These are phyloP conservation scores for Argopecten irradians DNA, from an alignment of 1,140 invertebrate genomes.

Conservation along the genomic window DNA sequence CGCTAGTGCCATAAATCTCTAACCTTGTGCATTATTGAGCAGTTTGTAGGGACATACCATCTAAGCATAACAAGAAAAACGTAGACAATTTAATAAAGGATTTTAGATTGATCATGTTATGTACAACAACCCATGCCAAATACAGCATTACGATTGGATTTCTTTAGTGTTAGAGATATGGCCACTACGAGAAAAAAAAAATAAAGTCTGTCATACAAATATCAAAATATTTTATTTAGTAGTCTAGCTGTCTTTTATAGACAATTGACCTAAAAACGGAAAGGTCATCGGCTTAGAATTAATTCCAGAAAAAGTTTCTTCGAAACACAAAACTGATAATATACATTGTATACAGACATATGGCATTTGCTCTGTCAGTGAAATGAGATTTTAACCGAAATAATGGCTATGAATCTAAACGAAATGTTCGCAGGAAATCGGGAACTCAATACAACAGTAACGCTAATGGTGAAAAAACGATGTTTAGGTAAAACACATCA, in stretches of 20 bases:
- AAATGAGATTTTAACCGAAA: neutral
- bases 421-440: neutral
- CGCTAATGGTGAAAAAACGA: neutral
- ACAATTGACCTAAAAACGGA: slow-evolving; percentile 2
- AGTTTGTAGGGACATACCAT: neutral
- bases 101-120: neutral
- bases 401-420: neutral
- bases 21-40: neutral
- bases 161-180: neutral
- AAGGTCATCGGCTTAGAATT: neutral
- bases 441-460: neutral
- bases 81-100: slow-evolving; percentile 12
- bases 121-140: neutral
- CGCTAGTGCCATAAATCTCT: neutral
- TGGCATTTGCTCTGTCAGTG: neutral
- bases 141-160: neutral
- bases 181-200: neutral
- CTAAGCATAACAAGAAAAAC: slow-evolving; percentile 1
- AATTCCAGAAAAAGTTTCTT: neutral
- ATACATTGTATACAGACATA: neutral
- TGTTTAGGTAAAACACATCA: neutral
- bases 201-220: neutral
- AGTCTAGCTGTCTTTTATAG: neutral
- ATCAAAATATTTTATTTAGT: slow-evolving; percentile 4
- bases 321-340: neutral